Evolutionary conservation across 2,888 invertebrate genomes (phyloP), one percentile per base, ranked within the genome.

Genomic region (Dryadula phaetusa): DNA sequence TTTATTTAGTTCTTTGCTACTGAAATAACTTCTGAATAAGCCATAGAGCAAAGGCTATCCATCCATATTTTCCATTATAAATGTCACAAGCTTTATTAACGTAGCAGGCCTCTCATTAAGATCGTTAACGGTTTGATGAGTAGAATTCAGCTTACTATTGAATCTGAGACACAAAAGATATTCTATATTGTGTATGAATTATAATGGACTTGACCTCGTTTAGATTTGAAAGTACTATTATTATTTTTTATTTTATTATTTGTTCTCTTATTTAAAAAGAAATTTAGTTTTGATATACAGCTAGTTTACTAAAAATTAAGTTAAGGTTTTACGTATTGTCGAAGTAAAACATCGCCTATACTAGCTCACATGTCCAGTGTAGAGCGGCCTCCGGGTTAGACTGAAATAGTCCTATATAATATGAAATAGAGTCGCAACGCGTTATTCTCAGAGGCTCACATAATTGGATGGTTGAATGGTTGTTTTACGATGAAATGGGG

Each of bases 401-500:
- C 64, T 22, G 65, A 73, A 69, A 69, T 66, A 68, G 67, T 64
- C 71, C 74, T 69, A 72, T 64, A 64, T 54, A 47, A 60, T 64
- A 62, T 64, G 66, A 47, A 67, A 70, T 71, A 71, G 60, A 73
- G 69, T 49, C 58, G 67, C 42, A 49, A 60, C 42, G 60, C 65
- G 69, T 62, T 64, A 67, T 63, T 49, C 54, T 58, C 40, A 44
- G 72, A 60, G 73, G 65, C 75, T 77, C 73, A 62, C 74, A 70
- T 72, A 72, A 64, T 69, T 73, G 72, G 73, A 69, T 70, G 72
- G 66, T 60, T 79, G 78, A 71, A 72, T 73, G 73, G 70, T 70
- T 73, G 69, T 74, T 76, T 77, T 78, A 76, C 77, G 77, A 77
- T 67, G 80, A 82, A 87, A 86, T 73, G 82, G 76, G 86, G 84